Percentiles rank a stretch among this genome's conserved stretches.
phyloP scores from a whole-genome alignment of 2,113 vertebrate genomes.

The Anguilla japonica region DNA sequence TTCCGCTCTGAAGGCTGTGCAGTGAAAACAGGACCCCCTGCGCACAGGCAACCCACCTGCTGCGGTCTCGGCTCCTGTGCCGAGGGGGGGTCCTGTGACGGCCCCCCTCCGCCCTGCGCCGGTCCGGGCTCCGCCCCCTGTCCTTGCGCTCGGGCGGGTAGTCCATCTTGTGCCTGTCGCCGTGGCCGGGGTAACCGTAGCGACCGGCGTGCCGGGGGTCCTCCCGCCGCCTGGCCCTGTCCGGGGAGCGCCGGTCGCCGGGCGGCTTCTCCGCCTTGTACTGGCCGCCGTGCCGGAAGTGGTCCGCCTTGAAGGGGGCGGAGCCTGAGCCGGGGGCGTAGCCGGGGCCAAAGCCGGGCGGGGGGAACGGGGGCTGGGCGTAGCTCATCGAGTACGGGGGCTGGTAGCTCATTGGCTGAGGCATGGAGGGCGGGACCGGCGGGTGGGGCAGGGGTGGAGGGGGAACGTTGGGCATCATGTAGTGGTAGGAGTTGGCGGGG shows the following conservation, averaged over 20 bases:
- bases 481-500: conserved; percentile 79
- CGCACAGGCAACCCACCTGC: conserved; percentile 71
- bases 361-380: conserved; percentile 76
- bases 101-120: conserved; percentile 72
- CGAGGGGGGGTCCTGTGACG: conserved; percentile 78
- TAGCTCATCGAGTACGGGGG: conserved; percentile 80
- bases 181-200: conserved; percentile 68
- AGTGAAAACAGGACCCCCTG: not conserved
- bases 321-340: conserved; percentile 74
- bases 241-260: conserved; percentile 78
- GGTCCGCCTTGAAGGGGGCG: conserved; percentile 69
- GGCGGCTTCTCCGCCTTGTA: conserved; percentile 78
- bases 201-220: conserved; percentile 78
- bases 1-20: too few relatives aligned
- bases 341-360: conserved; percentile 71
- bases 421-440: conserved; percentile 73
- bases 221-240: conserved; percentile 79
- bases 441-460: conserved; percentile 71
- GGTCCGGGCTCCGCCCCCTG: conserved; percentile 81
- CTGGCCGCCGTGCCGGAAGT: conserved; percentile 73
- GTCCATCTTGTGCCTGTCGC: conserved; percentile 76
- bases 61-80: conserved; percentile 84
- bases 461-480: conserved; percentile 79
- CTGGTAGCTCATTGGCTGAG: conserved; percentile 81
- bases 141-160: conserved; percentile 78